These are phyloP conservation scores for Phrynocephalus forsythii DNA, from an alignment of 2,797 vertebrate genomes.

Conservation along the genomic window DNA sequence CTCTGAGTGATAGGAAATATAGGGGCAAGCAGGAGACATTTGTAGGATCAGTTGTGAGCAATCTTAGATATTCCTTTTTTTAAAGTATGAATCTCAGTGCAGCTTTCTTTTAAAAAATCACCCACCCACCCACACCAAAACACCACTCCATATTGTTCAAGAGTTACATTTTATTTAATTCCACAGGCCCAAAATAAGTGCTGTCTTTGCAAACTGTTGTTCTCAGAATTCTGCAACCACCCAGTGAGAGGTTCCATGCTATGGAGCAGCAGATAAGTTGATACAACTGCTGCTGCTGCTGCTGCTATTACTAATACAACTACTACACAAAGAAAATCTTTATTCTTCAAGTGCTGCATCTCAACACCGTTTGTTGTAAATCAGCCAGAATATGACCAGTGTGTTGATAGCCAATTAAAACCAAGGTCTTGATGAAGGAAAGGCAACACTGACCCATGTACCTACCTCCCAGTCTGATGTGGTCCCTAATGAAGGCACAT, in stretches of 20 bases:
- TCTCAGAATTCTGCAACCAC: too few species aligned
- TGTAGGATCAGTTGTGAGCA: too few species aligned
- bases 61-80: not conserved
- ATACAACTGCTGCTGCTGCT: too few species aligned
- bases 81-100: too few species aligned
- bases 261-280: too few species aligned
- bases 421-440: not conserved
- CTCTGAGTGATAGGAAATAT: not conserved
- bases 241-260: too few species aligned
- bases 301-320: too few species aligned
- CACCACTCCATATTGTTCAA: not conserved
- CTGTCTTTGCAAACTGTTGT: not conserved
- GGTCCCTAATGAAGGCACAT: too few species aligned
- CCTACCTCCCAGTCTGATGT: too few species aligned
- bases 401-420: not conserved
- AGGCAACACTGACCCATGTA: not conserved
- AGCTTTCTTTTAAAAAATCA: not conserved
- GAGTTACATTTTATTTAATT: not conserved
- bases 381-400: not conserved
- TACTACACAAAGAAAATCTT: not conserved
- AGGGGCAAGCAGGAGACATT: not conserved
- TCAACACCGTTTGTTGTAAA: not conserved
- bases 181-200: constrained; percentile 1
- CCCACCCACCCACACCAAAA: not conserved
- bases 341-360: not conserved